Percentiles rank a stretch among this genome's conserved stretches.
Conservation (phyloP, 1,140 invertebrate genomes). For the Plutomurus gul region DNA sequence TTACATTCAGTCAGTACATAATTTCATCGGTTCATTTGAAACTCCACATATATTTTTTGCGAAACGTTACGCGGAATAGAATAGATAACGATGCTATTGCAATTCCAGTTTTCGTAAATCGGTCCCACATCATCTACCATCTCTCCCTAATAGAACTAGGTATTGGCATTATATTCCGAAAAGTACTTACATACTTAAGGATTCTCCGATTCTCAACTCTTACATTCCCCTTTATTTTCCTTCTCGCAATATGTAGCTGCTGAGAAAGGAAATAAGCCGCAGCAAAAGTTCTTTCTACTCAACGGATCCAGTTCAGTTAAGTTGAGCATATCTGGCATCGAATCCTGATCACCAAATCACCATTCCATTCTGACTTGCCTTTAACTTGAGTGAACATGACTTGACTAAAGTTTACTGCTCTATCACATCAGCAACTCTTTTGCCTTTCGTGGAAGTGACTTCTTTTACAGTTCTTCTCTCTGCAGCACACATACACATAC, state of each 20-base stretch:
- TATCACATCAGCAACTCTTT: constrained; percentile 20
- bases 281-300: constrained; percentile 4
- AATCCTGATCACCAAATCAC: constrained; percentile 20
- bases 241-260: background rate
- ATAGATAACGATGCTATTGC: too few species aligned
- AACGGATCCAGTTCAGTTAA: background rate
- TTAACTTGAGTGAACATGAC: background rate
- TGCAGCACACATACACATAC: too few species aligned
- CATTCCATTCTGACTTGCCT: constrained; percentile 10
- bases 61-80: too few species aligned
- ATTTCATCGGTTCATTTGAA: too few species aligned
- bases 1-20: too few species aligned
- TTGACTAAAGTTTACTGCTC: constrained; percentile 12
- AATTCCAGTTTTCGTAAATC: too few species aligned
- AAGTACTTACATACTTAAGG: background rate
- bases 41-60: too few species aligned
- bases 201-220: background rate
- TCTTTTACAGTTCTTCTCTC: background rate
- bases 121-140: too few species aligned
- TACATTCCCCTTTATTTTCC: background rate
- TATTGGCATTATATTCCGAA: too few species aligned
- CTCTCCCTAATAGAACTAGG: too few species aligned
- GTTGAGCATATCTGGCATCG: constrained; percentile 16
- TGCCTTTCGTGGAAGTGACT: background rate
- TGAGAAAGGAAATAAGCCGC: background rate